Conservation (phyloP, 2,113 vertebrate genomes). For the Recurvirostra avosetta region DNA sequence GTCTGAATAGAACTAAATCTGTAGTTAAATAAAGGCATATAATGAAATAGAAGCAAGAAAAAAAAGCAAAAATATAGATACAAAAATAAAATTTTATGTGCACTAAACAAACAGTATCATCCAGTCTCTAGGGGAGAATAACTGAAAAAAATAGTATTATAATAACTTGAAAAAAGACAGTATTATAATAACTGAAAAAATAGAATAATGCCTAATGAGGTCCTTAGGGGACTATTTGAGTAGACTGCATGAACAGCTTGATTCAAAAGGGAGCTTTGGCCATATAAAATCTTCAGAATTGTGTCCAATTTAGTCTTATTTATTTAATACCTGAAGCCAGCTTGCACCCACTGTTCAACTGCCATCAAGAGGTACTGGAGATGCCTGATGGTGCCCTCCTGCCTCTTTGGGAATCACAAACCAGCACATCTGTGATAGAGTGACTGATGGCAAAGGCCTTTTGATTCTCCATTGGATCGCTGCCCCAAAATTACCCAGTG, state of each 20-base stretch:
- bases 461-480: not conserved
- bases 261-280: not conserved
- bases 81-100: not conserved
- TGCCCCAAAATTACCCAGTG: accelerated
- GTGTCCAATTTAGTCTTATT: not conserved
- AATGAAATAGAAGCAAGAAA: not conserved
- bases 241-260: not conserved
- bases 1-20: not conserved
- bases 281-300: not conserved
- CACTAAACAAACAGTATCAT: not conserved
- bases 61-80: not conserved
- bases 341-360: not conserved
- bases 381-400: not conserved
- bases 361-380: not conserved
- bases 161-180: not conserved
- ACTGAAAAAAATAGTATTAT: not conserved
- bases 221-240: not conserved
- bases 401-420: not conserved
- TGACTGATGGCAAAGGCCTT: not conserved
- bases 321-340: not conserved
- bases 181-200: not conserved
- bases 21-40: not conserved
- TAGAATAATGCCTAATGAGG: not conserved
- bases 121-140: not conserved
- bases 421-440: not conserved